Evolutionary conservation across 2,113 vertebrate genomes (phyloP), one percentile per base, ranked within the genome.

Genomic region (Rhinichthys klamathensis): DNA sequence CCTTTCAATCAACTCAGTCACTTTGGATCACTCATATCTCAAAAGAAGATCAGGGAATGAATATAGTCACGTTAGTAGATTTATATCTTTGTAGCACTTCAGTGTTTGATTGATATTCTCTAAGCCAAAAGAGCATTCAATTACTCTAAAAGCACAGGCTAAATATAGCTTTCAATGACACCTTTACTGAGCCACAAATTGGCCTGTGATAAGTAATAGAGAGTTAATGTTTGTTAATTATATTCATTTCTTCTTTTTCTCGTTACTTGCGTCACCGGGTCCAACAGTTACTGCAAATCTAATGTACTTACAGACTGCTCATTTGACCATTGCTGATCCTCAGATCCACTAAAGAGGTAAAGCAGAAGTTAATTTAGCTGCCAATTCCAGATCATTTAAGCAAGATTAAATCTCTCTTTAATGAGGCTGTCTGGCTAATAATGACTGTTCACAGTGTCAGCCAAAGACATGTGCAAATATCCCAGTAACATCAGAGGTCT

Each of bases 191-290:
- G 86, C 76, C 84, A 38, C 56, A 91, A 73, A 82, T 83, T 38
- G 46, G 30, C 86, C 88, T 88, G 92, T 90, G 90, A 91, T 92
- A 88, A 87, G 85, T 92, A 92, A 93, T 91, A 77, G 90, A 83
- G 54, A 65, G 70, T 81, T 91, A 89, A 92, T 84, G 88, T 85
- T 84, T 38, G 85, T 63, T 86, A 89, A 89, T 89, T 73, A 84
- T 41, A 85, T 21, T 69, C 3, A 60, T 82, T 81, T 75, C 72
- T 86, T 81, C 69, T 70, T 3, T 56, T 82, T 69, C 88, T 73
- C 60, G 56, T 89, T 81, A 49, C 70, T 84, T 67, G 70, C 80
- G 60, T 49, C 51, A 80, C 82, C 21, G 27, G 46, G 65, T 87
- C 56, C 30, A 84, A 63, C 72, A 86, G 84, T 89, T 78, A 72